These are phyloP conservation scores for Dendrolimus pini DNA, from an alignment of 2,888 invertebrate species.

Conservation along the genomic window DNA sequence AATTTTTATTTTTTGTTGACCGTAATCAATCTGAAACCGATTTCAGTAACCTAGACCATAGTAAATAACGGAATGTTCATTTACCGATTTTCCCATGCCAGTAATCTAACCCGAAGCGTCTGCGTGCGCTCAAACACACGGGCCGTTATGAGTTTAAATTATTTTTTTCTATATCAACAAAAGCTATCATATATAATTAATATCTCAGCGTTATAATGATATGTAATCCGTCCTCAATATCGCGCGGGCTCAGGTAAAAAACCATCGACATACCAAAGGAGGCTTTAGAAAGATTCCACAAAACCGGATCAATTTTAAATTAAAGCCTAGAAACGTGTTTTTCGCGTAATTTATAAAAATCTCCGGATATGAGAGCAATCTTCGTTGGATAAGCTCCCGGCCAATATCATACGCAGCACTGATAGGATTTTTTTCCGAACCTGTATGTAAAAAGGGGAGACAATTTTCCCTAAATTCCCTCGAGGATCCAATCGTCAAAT, in stretches of 20 bases:
- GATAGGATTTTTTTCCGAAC: constrained; percentile 32
- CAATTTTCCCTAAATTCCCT: constrained; percentile 7
- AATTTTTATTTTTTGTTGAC: no score
- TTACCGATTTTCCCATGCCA: no score
- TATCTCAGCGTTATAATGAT: constrained; percentile 58
- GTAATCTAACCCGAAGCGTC: no score
- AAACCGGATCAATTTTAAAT: constrained; percentile 76
- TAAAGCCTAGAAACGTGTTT: constrained; percentile 77
- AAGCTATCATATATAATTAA: constrained; percentile 54
- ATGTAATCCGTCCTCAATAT: constrained; percentile 35
- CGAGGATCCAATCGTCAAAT: constrained; percentile 11
- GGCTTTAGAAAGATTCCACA: constrained; percentile 70
- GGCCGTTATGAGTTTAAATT: no score
- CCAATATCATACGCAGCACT: constrained; percentile 42
- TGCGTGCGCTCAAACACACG: no score
- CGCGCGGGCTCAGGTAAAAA: constrained; percentile 43
- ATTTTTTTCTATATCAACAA: neutral
- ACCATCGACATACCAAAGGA: constrained; percentile 44
- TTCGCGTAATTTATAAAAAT: constrained; percentile 75
- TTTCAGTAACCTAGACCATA: no score
- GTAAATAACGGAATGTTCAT: no score
- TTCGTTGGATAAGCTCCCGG: constrained; percentile 57
- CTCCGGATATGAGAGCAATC: constrained; percentile 70
- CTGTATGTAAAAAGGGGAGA: constrained; percentile 22
- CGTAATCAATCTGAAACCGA: no score